phyloP scores from a whole-genome alignment of 1,140 invertebrate species.

The Sitodiplosis mosellana region DNA sequence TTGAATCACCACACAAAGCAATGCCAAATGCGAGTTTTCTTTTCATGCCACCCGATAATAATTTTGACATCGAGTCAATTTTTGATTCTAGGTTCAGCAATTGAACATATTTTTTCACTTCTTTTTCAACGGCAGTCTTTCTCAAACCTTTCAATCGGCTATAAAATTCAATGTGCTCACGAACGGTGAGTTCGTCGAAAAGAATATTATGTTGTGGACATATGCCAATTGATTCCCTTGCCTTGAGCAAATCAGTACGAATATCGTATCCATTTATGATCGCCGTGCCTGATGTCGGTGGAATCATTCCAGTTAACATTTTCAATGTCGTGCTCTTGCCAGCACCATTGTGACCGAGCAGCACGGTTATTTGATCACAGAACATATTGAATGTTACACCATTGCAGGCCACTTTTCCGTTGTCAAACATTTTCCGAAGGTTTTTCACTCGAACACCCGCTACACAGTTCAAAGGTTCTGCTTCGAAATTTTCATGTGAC shows the following conservation, averaged over 20 bases:
- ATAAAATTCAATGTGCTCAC: conserved; percentile 74
- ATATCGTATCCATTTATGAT: conserved; percentile 52
- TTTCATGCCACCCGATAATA: conserved; percentile 64
- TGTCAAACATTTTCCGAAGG: conserved; percentile 37
- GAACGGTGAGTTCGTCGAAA: conserved; percentile 63
- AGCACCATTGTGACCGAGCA: conserved; percentile 32
- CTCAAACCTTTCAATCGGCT: conserved; percentile 47
- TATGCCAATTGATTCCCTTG: conserved; percentile 48
- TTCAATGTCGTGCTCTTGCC: conserved; percentile 41
- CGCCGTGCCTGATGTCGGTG: conserved; percentile 50
- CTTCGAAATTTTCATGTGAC: conserved; percentile 31
- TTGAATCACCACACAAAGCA: conserved; percentile 43
- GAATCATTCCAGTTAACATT: conserved; percentile 57
- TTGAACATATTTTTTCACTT: conserved; percentile 36
- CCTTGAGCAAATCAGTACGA: conserved; percentile 27
- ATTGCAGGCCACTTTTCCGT: conserved; percentile 40
- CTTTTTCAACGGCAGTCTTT: conserved; percentile 25
- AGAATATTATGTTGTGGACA: conserved; percentile 84
- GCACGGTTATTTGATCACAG: conserved; percentile 16
- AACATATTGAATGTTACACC: conserved; percentile 49
- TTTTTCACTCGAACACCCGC: conserved; percentile 44
- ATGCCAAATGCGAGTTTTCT: conserved; percentile 55
- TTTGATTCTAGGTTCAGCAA: conserved; percentile 39
- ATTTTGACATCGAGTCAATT: conserved; percentile 28
- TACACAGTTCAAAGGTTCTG: conserved; percentile 29